A percentile compares a stretch with the other conserved stretches of the same genome.
Conservation (phyloP, 2,888 invertebrate genomes). For the Tortrix viridana region DNA sequence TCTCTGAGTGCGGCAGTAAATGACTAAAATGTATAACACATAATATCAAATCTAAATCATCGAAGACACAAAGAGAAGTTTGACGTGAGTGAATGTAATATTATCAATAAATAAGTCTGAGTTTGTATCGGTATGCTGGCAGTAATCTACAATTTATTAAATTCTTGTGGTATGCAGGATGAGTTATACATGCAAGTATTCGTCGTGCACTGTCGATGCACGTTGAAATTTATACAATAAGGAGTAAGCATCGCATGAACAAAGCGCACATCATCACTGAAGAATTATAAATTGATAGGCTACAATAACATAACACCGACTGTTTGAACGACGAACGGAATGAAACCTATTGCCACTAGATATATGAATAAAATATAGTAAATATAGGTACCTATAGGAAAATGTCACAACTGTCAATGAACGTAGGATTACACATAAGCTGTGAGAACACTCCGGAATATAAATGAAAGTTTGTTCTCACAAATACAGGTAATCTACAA, state of each 20-base stretch:
- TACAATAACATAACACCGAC: background rate
- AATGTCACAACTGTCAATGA: too few relatives aligned
- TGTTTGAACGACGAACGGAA: background rate
- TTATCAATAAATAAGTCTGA: too few relatives aligned
- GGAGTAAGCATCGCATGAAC: background rate
- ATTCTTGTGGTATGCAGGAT: background rate
- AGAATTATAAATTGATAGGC: background rate
- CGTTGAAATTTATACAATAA: slow-evolving; percentile 15
- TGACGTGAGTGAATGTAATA: slow-evolving; percentile 17
- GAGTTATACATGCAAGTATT: background rate
- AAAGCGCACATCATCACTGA: background rate
- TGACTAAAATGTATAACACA: too few relatives aligned
- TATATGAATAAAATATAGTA: too few relatives aligned
- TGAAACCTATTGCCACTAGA: too few relatives aligned
- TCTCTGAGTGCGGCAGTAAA: too few relatives aligned
- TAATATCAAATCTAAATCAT: too few relatives aligned
- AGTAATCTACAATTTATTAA: slow-evolving; percentile 9
- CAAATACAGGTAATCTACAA: too few relatives aligned
- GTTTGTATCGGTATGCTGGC: background rate
- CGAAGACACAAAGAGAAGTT: background rate
- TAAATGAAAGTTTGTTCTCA: too few relatives aligned
- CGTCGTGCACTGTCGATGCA: background rate
- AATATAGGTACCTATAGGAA: too few relatives aligned
- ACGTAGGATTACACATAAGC: too few relatives aligned
- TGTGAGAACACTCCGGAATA: too few relatives aligned